Conservation (phyloP, 1,140 invertebrate species). For the Calosoma granatense region DNA sequence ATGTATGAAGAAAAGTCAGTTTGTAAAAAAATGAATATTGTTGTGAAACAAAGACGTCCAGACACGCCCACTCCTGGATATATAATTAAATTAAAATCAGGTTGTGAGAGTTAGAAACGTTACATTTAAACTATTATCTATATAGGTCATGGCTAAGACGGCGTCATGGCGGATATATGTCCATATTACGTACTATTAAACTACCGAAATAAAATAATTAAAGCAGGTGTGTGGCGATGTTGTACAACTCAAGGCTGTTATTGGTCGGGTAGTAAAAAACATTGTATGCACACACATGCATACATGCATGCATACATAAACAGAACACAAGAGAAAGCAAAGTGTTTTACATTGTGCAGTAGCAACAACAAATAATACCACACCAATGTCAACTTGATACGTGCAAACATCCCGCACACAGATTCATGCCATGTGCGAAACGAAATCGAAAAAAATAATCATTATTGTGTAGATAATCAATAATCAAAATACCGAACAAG, state of each 20-base stretch:
- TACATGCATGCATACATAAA: no score
- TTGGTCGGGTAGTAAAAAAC: no score
- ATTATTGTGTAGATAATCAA: conserved; percentile 37
- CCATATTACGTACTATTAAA: conserved; percentile 6
- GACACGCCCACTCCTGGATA: conserved; percentile 5
- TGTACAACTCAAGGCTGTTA: no score
- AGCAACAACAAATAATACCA: not conserved
- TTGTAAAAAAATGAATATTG: not conserved
- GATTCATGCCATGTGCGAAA: not conserved
- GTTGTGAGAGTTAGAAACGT: conserved; percentile 8
- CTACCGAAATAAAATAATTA: not conserved
- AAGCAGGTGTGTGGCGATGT: not conserved
- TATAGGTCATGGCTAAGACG: conserved; percentile 6
- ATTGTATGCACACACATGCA: not conserved
- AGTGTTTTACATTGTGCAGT: not conserved
- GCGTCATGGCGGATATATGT: conserved; percentile 1
- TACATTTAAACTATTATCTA: conserved; percentile 4
- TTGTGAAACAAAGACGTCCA: not conserved
- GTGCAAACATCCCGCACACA: not conserved
- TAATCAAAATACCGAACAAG: conserved; percentile 29
- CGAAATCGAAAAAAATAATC: conserved; percentile 24
- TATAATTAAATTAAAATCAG: conserved; percentile 2
- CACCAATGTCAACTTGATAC: not conserved
- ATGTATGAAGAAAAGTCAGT: not conserved
- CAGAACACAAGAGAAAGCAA: not conserved